Conservation (phyloP, 2,113 vertebrate genomes). For the Pantherophis guttatus region DNA sequence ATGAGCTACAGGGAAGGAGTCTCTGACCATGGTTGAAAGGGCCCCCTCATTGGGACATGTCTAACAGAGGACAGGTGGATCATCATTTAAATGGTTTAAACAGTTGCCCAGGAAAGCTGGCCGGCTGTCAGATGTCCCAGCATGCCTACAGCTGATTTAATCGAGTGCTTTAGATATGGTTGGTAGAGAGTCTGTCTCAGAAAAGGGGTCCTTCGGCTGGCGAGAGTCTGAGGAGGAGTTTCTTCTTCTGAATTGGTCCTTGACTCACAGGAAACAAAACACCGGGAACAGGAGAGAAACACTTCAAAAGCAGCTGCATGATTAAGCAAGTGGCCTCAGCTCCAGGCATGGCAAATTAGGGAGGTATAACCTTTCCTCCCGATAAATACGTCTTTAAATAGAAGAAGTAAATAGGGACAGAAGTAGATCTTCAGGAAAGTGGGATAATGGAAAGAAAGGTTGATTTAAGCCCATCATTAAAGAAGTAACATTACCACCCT, state of each 20-base stretch:
- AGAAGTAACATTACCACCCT: background rate
- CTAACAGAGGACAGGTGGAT: background rate
- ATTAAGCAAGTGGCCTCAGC: background rate
- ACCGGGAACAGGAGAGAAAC: background rate
- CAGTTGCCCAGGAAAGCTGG: background rate
- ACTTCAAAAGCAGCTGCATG: background rate
- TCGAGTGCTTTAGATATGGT: background rate
- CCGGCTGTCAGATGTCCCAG: background rate
- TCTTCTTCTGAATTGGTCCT: background rate
- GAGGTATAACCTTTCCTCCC: background rate
- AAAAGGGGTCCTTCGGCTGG: background rate
- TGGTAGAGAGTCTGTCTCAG: background rate
- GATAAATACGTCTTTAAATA: background rate
- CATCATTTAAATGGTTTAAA: background rate
- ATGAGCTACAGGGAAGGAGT: background rate
- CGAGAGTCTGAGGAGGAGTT: too few relatives aligned
- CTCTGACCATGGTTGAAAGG: background rate
- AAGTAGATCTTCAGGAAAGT: conserved; percentile 1
- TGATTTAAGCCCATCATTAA: conserved; percentile 41
- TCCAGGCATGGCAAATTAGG: background rate
- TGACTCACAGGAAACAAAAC: background rate
- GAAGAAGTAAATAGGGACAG: background rate
- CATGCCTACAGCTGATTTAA: background rate
- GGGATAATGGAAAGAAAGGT: background rate
- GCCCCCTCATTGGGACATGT: background rate